Evolutionary conservation across 1,140 invertebrate species (phyloP), one percentile per base, ranked within the genome.

Genomic region (Periplaneta americana): DNA sequence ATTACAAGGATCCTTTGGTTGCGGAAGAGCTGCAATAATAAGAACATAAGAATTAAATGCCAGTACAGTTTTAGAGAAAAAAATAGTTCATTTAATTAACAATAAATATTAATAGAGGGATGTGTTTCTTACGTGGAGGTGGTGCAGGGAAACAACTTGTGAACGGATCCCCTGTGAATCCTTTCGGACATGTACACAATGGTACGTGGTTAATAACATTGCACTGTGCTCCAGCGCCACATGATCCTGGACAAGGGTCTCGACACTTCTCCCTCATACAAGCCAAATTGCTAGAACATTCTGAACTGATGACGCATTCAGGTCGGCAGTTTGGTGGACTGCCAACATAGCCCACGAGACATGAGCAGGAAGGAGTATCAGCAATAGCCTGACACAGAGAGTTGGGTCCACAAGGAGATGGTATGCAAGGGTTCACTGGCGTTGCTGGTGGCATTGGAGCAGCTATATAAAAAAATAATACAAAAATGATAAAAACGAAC

Each of bases 101-200:
- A n/a, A n/a, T n/a, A n/a, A n/a, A n/a, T n/a, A n/a, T n/a, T 57
- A 13, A 57, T 22, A 31, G n/a, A 35, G 57, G 22, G 18, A 28
- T 37, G 32, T 39, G 79, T 34, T 36, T 18, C 81, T 81, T 81
- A 82, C 77, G 81, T 82, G 78, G 78, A 28, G 77, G 81, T 75
- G 83, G 80, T 82, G 85, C 85, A 18, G 86, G 86, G 9, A 85
- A 91, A 85, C 94, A 96, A 83, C 91, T 92, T 75, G 89, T 91
- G 86, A 95, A 94, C 6, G 94, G 94, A 89, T 95, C 93, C 28
- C 94, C 94, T 5, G 90, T 92, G 84, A 92, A 95, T 36, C 92
- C 93, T 78, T 89, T 87, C 33, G 92, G 89, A 85, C 94, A 95
- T 77, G 90, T 91, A 87, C 94, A 95, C 80, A 92, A 89, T 4